Base-by-base conservation (phyloP, 2,888 invertebrate species). In the Hirtodrosophila cameraria region DNA sequence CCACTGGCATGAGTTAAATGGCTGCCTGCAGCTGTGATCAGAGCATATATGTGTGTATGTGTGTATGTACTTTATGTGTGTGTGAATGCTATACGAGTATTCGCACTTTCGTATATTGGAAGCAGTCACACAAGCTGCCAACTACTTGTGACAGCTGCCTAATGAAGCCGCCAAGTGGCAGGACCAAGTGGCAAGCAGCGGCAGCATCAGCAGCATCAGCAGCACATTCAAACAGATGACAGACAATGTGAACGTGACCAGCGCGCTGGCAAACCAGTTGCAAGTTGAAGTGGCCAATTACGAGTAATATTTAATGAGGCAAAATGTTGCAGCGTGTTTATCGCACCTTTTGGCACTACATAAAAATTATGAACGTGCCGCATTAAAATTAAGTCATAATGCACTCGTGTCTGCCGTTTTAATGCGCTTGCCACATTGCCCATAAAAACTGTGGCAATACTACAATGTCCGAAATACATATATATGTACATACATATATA, bases 341-440 rank as follows among this genome's bases (percentile, higher is more conserved):
- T 67, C 41, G 39, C 74, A 50, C 39, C 45, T 70, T 65, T 69
- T 62, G 52, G 55, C 65, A 77, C 64, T 66, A 65, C 81, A 68
- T 81, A 73, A 82, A 75, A 46, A 62, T 73, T 83, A 70, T 75
- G 80, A 69, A 69, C 63, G 75, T 54, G 64, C 43, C 58, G 66
- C 68, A 66, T 79, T 66, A 79, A 85, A 82, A 82, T 85, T 79
- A 85, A 75, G 86, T 68, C 76, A 76, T 82, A 85, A 85, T 82
- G 83, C 76, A 69, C 74, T 70, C 23, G 30, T 31, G n/a, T 54
- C 23, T 30, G 27, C 49, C 52, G 27, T 49, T 64, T 66, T 67
- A 67, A 53, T 55, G 63, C 28, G 15, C 35, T 52, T 39, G 63
- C 62, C 63, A 55, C 74, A 69, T 59, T 74, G 58, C 60, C 72